These are phyloP conservation scores for Dorcus hopei DNA, from an alignment of 2,888 invertebrate species.

Conservation along the genomic window DNA sequence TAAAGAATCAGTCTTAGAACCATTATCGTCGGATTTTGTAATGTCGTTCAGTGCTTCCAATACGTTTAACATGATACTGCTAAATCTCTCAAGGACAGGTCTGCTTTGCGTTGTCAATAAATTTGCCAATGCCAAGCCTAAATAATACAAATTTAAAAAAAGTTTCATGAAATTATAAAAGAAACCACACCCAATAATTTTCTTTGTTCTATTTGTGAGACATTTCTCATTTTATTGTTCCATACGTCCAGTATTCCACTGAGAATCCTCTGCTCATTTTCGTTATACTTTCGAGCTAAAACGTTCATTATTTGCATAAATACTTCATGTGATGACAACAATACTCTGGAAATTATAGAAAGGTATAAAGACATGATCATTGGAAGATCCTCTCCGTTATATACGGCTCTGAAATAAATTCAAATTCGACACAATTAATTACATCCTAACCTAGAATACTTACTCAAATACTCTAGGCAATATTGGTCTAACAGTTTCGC, in stretches of 20 bases:
- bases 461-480: slow-evolving; percentile 61
- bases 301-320: slow-evolving; percentile 60
- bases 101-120: slow-evolving; percentile 67
- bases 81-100: slow-evolving; percentile 68
- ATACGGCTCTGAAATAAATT: slow-evolving; percentile 57
- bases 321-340: slow-evolving; percentile 65
- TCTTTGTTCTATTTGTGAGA: slow-evolving; percentile 75
- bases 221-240: slow-evolving; percentile 74
- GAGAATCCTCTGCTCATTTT: slow-evolving; percentile 63
- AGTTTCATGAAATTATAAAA: background rate
- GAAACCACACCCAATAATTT: slow-evolving; percentile 68
- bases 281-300: slow-evolving; percentile 48
- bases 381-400: slow-evolving; percentile 67
- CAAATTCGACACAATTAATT: slow-evolving; percentile 1
- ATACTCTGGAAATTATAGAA: slow-evolving; percentile 73
- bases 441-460: slow-evolving; percentile 29
- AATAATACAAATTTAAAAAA: slow-evolving; percentile 16
- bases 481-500: slow-evolving; percentile 65
- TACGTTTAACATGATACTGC: slow-evolving; percentile 69
- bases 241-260: slow-evolving; percentile 72
- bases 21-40: slow-evolving; percentile 66
- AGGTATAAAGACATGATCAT: slow-evolving; percentile 76
- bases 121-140: slow-evolving; percentile 61
- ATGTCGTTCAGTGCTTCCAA: slow-evolving; percentile 79
- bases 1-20: slow-evolving; percentile 46